Evolutionary conservation across 2,797 vertebrate species (phyloP).

Genomic region (Malurus splendens): DNA sequence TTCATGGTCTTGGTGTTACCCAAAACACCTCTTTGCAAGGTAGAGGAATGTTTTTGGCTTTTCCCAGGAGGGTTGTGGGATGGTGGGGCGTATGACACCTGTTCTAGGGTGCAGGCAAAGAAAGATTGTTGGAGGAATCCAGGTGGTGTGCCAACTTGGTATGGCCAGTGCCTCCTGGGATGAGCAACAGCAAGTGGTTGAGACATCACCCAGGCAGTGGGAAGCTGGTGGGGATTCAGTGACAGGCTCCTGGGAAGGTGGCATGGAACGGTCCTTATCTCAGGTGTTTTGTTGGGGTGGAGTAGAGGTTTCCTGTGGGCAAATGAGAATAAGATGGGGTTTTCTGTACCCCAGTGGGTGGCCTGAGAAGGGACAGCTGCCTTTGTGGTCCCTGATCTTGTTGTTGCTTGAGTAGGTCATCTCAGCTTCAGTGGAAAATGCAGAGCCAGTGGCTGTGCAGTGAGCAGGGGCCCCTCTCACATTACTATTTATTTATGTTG

Average conservation of each 20-base stretch:
- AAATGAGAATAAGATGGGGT: background rate
- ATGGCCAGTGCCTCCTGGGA: background rate
- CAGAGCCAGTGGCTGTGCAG: background rate
- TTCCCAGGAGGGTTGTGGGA: background rate
- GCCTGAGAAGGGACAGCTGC: background rate
- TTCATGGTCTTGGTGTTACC: background rate
- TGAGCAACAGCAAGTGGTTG: background rate
- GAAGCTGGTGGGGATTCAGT: background rate
- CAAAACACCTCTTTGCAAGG: background rate
- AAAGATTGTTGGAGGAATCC: background rate
- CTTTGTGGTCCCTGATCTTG: background rate
- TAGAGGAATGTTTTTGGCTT: background rate
- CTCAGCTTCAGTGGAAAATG: background rate
- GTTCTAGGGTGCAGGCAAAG: background rate
- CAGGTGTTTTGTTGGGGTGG: background rate
- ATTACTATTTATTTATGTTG: background rate
- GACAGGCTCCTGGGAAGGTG: background rate
- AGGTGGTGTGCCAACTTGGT: background rate
- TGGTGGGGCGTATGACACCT: accelerated
- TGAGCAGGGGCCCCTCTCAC: background rate
- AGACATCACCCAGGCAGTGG: accelerated
- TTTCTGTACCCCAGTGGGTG: background rate
- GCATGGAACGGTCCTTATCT: accelerated
- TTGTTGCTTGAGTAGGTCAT: background rate
- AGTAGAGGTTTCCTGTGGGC: accelerated